A percentile compares a stretch with the other conserved stretches of the same genome.
These are phyloP conservation scores for Myotis yumanensis DNA, from an alignment of 2,113 vertebrate species.

Conservation along the genomic window DNA sequence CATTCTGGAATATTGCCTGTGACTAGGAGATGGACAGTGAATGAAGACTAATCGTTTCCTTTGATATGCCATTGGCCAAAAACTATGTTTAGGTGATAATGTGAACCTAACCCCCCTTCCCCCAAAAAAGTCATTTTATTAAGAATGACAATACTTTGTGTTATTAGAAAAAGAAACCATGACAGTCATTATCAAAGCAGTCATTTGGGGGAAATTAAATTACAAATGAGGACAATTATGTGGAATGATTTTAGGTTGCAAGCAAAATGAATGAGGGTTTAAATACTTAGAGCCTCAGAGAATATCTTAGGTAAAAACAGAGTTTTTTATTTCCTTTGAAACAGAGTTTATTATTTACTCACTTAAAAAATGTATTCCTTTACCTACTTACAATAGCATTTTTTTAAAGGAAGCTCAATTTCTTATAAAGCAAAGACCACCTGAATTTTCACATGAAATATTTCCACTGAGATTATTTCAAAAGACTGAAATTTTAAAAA, in stretches of 20 bases:
- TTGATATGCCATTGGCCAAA: neutral
- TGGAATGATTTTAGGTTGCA: neutral
- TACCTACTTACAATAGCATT: neutral
- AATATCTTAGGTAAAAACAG: neutral
- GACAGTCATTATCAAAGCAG: slow-evolving; percentile 23
- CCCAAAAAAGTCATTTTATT: neutral
- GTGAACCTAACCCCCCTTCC: neutral
- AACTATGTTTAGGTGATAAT: neutral
- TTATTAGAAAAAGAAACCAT: neutral
- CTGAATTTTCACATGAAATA: slow-evolving; percentile 17
- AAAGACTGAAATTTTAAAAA: neutral
- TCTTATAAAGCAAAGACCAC: slow-evolving; percentile 27
- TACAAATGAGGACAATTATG: neutral
- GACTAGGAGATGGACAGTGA: neutral
- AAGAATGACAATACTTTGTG: neutral
- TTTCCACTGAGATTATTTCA: neutral
- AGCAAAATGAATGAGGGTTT: neutral
- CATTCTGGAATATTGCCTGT: neutral
- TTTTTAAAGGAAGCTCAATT: neutral
- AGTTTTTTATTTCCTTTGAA: slow-evolving; percentile 17
- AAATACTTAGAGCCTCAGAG: neutral
- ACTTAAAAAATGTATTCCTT: neutral
- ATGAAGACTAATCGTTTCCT: neutral
- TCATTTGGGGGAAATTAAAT: slow-evolving; percentile 15
- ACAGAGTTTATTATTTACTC: neutral